These are phyloP conservation scores for Bombus vancouverensis DNA, from an alignment of 1,140 invertebrate genomes.

Conservation along the genomic window DNA sequence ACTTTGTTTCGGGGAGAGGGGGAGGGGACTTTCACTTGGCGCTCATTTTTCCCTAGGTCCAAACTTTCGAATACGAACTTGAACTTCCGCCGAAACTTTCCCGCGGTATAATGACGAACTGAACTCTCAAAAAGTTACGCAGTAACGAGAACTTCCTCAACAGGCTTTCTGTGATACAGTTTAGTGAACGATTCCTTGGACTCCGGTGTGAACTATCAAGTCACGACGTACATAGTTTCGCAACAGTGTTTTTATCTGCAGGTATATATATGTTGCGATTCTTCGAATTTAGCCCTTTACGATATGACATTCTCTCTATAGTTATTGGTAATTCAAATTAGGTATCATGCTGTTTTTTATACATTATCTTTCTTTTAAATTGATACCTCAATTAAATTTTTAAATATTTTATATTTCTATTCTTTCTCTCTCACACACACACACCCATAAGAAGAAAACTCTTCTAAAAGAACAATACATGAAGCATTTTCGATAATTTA, in stretches of 20 bases:
- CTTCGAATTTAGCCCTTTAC: no score
- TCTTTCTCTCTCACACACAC: no score
- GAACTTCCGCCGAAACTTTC: slow-evolving; percentile 65
- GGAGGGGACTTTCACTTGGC: slow-evolving; percentile 59
- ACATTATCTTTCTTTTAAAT: not conserved
- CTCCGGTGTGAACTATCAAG: slow-evolving; percentile 6
- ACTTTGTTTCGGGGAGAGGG: slow-evolving; percentile 36
- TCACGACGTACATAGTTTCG: not conserved
- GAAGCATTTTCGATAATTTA: no score
- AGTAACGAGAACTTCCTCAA: slow-evolving; percentile 69
- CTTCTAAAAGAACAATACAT: no score
- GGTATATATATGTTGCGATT: not conserved
- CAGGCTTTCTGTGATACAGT: slow-evolving; percentile 65
- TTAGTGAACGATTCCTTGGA: slow-evolving; percentile 60
- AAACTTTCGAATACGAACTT: slow-evolving; percentile 68
- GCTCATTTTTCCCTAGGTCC: slow-evolving; percentile 63
- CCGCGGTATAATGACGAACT: slow-evolving; percentile 68
- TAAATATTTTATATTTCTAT: not conserved
- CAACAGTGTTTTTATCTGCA: no score
- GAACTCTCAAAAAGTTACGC: slow-evolving; percentile 70
- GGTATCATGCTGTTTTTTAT: no score
- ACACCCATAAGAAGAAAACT: no score
- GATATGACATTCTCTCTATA: no score
- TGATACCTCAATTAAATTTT: not conserved
- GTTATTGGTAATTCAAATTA: no score